Percentiles rank a stretch among this genome's conserved stretches.
phyloP scores from a whole-genome alignment of 2,888 invertebrate species.

The Timandra comae region DNA sequence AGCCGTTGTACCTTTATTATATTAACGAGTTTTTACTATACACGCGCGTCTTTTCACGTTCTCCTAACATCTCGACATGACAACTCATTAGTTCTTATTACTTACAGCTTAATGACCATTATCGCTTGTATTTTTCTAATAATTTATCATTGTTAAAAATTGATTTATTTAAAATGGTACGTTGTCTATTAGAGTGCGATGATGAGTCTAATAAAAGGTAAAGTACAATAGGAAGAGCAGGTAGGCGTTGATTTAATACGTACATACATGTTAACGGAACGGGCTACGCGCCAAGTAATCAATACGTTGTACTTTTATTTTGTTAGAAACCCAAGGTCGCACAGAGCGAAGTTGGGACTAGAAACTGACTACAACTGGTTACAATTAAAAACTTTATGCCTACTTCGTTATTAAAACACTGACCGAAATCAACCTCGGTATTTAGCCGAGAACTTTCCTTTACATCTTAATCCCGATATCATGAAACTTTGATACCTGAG shows the following conservation, averaged over 20 bases:
- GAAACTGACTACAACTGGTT: conserved; percentile 11
- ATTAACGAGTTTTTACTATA: too few species aligned
- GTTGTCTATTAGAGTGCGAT: neutral
- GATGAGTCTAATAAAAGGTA: conserved; percentile 4
- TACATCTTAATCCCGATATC: too few species aligned
- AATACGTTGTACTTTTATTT: conserved; percentile 34
- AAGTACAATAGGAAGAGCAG: conserved; percentile 7
- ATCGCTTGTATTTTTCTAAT: too few species aligned
- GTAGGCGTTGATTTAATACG: conserved; percentile 21
- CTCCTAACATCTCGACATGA: too few species aligned
- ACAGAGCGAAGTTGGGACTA: conserved; percentile 21
- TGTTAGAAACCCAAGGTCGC: conserved; percentile 32
- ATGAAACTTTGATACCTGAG: too few species aligned
- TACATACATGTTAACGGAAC: conserved; percentile 27
- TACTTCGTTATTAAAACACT: conserved; percentile 5
- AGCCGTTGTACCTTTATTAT: too few species aligned
- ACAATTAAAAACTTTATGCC: neutral
- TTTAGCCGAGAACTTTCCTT: too few species aligned
- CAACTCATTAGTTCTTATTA: too few species aligned
- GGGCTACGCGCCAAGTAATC: conserved; percentile 39
- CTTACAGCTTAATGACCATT: too few species aligned
- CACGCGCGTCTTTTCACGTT: too few species aligned
- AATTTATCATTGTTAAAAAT: too few species aligned
- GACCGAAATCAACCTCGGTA: neutral
- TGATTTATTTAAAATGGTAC: too few species aligned